phyloP scores from a whole-genome alignment of 2,797 vertebrate species.

The Etheostoma perlongum region DNA sequence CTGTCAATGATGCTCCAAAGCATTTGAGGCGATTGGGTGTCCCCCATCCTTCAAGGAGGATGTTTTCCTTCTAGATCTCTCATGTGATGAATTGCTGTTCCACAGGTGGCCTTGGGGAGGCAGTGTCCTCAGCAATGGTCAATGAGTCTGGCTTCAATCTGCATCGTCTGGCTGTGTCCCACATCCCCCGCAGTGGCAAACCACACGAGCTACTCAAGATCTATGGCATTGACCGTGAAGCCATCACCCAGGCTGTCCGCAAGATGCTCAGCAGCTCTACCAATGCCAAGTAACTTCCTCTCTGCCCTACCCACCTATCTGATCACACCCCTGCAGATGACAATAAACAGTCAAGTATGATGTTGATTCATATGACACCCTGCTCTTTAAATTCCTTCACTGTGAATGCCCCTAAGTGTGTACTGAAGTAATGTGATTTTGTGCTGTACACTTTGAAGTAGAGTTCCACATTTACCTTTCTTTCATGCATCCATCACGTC shows the following conservation, averaged over 20 bases:
- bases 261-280: conserved; percentile 81
- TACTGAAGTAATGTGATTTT: conserved; percentile 79
- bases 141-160: conserved; percentile 84
- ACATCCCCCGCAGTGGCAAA: conserved; percentile 84
- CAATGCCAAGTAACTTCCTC: conserved; percentile 78
- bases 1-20: background rate
- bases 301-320: conserved; percentile 51
- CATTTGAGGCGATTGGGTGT: background rate
- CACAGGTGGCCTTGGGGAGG: conserved; percentile 90
- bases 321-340: conserved; percentile 43
- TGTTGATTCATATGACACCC: conserved; percentile 67
- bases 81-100: conserved; percentile 32
- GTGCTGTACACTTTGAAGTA: conserved; percentile 78
- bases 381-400: conserved; percentile 65
- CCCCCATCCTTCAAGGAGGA: background rate
- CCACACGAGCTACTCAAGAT: conserved; percentile 85
- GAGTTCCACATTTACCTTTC: conserved; percentile 62
- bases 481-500: conserved; percentile 60
- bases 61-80: background rate
- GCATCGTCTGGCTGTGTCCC: conserved; percentile 84
- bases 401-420: conserved; percentile 70
- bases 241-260: conserved; percentile 83
- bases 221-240: conserved; percentile 86
- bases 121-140: conserved; percentile 85
- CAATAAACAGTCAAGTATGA: conserved; percentile 50